Percentiles rank a stretch among this genome's conserved stretches.
phyloP scores from a whole-genome alignment of 2,888 invertebrate genomes.

The Lithophane socia region DNA sequence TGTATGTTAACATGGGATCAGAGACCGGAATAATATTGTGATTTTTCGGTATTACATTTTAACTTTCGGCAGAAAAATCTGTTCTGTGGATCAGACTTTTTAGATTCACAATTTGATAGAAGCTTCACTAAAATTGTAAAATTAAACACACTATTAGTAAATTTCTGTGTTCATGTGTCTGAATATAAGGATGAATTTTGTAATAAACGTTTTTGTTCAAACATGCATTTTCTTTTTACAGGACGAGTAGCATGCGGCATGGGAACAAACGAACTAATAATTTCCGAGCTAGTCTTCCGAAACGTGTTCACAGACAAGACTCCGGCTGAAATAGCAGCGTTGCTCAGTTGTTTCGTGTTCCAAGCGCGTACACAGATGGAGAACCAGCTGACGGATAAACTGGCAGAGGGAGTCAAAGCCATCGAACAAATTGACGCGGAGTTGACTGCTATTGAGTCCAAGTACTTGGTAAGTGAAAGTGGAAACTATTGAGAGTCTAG shows the following conservation, averaged over 20 bases:
- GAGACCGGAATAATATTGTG: not conserved
- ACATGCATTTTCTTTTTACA: conserved; percentile 36
- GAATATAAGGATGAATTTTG: not conserved
- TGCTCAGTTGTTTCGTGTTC: conserved; percentile 98
- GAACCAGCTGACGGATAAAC: conserved; percentile 90
- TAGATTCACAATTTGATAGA: not conserved
- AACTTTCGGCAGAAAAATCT: not conserved
- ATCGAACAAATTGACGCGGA: conserved; percentile 93
- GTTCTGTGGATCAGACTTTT: not conserved
- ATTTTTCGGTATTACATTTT: not conserved
- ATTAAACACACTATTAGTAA: not conserved
- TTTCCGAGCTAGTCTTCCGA: conserved; percentile 98
- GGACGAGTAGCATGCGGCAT: conserved; percentile 87
- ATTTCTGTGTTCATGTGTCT: not conserved
- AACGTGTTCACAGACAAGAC: conserved; percentile 96
- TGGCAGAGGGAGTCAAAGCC: conserved; percentile 92
- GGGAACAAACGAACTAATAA: conserved; percentile 95
- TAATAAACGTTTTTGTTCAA: not conserved
- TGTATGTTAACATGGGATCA: too few species aligned
- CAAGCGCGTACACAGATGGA: conserved; percentile 94
- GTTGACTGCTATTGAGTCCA: conserved; percentile 92
- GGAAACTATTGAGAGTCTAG: not conserved
- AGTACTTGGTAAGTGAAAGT: conserved; percentile 89
- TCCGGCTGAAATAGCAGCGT: conserved; percentile 97
- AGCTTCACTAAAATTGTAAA: not conserved